These are phyloP conservation scores for Cantharis flavilabris DNA, from an alignment of 2,888 invertebrate genomes.

Conservation along the genomic window DNA sequence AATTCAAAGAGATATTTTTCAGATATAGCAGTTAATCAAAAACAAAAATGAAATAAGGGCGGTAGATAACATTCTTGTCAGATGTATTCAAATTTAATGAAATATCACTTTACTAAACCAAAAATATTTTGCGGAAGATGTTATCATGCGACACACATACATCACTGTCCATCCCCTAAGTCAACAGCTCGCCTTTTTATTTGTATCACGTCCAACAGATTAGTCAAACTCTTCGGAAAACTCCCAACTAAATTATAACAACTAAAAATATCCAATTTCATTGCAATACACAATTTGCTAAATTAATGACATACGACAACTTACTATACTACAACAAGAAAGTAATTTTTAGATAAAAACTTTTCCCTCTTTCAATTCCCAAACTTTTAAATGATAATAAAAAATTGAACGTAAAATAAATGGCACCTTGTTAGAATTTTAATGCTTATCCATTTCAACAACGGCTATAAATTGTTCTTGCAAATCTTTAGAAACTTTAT, in stretches of 20 bases:
- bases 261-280: conserved; percentile 38
- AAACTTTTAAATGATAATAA: background rate
- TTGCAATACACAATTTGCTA: conserved; percentile 5
- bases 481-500: conserved; percentile 30
- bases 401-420: conserved; percentile 6
- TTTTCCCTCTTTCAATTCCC: background rate
- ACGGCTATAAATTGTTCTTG: conserved; percentile 25
- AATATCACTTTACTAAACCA: conserved; percentile 3
- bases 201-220: conserved; percentile 45
- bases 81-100: conserved; percentile 9
- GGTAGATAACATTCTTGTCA: conserved; percentile 8
- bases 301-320: background rate
- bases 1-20: background rate
- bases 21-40: conserved; percentile 8
- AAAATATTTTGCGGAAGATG: conserved; percentile 45
- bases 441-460: conserved; percentile 20
- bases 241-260: conserved; percentile 46
- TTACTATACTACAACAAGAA: background rate
- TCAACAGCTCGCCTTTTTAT: conserved; percentile 37
- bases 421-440: conserved; percentile 12
- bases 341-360: background rate
- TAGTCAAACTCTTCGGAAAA: conserved; percentile 47
- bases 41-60: background rate
- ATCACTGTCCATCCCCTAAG: conserved; percentile 45
- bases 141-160: conserved; percentile 47